A percentile compares a stretch with the other conserved stretches of the same genome.
phyloP scores from a whole-genome alignment of 2,797 vertebrate genomes.

The Synanceia verrucosa region DNA sequence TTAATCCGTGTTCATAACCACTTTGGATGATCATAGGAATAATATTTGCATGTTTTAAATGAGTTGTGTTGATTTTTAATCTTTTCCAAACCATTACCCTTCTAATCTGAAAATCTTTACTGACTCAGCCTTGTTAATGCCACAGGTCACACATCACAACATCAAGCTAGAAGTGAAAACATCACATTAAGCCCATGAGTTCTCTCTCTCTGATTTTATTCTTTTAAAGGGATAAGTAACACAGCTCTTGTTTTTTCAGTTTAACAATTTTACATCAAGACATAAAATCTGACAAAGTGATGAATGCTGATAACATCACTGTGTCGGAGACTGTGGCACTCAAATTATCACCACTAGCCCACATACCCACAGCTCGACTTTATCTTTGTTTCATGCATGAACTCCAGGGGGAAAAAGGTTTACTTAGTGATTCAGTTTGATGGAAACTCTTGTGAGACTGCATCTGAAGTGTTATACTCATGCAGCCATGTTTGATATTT shows the following conservation, averaged over 20 bases:
- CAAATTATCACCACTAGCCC: constrained; percentile 24
- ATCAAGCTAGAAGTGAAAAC: constrained; percentile 1
- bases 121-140: constrained; percentile 34
- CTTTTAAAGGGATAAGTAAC: neutral
- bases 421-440: neutral
- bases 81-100: constrained; percentile 48
- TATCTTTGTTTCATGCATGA: constrained; percentile 2
- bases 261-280: neutral
- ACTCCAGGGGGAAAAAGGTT: neutral
- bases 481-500: neutral
- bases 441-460: neutral
- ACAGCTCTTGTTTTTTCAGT: neutral
- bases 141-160: constrained; percentile 13
- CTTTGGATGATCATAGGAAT: constrained; percentile 37
- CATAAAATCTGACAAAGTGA: constrained; percentile 3
- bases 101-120: constrained; percentile 41
- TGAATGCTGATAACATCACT: constrained; percentile 23
- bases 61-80: constrained; percentile 49
- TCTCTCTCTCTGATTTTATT: neutral
- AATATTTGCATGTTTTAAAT: constrained; percentile 57
- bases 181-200: constrained; percentile 4
- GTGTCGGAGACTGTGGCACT: constrained; percentile 17
- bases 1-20: constrained; percentile 44
- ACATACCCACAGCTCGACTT: neutral
- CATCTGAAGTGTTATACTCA: constrained; percentile 5